Evolutionary conservation across 2,113 vertebrate genomes (phyloP), one percentile per base, ranked within the genome.

Genomic region (Pseudorasbora parva): DNA sequence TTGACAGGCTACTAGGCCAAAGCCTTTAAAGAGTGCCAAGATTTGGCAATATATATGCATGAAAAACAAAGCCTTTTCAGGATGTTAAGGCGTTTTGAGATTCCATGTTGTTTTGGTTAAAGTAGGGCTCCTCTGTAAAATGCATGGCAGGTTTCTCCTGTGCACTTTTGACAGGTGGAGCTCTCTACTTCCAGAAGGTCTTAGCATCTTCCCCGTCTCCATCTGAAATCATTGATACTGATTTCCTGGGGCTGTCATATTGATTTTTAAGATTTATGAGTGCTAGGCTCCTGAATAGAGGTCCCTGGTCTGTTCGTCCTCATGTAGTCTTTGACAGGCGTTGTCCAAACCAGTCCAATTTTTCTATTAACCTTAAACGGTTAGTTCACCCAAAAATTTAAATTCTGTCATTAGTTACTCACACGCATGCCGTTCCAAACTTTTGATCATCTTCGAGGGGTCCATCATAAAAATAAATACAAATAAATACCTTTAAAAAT

Each of bases 201-300:
- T 90, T 84, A 91, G 91, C 90, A 86, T 88, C 82, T 84, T 87
- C 83, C 87, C 82, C 11, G 87, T 93, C 90, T 92, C 88, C 84
- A 87, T 90, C 90, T 90, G 86, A 88, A 93, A 93, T 93, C 92
- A 92, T 92, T 94, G 93, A 93, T 93, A 90, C 90, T 92, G 92
- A 94, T 94, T 91, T 92, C 93, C 90, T 57, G 15, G 86, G 56
- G 87, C 89, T 90, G 93, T 92, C 91, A 89, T 93, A 93, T 94
- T 92, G 93, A 94, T 94, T 92, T 89, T 78, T 89, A 81, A 90
- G 93, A 94, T 94, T 94, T 93, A 94, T 93, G 89, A 90, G 89
- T 84, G 88, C 84, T 85, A 84, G 21, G 54, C 86, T 88, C 86
- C 75, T 81, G 88, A 88, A 89, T 88, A 92, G 33, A 37, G 89